A percentile compares a stretch with the other conserved stretches of the same genome.
Conservation (phyloP, 2,797 vertebrate genomes). For the Gadopsis marmoratus region DNA sequence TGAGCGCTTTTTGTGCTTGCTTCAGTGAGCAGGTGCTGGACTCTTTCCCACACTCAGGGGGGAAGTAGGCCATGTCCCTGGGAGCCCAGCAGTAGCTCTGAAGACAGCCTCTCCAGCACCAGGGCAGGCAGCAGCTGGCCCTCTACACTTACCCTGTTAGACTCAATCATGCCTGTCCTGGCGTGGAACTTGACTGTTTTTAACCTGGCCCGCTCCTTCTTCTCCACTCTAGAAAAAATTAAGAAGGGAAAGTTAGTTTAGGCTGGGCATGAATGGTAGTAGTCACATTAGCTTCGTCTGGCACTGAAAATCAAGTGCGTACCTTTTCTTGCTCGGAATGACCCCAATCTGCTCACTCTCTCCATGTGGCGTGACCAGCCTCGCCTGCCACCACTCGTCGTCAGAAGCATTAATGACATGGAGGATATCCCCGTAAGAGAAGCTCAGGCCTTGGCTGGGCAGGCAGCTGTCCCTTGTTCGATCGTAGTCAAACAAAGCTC, state of each 20-base stretch:
- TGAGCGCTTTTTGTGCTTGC: slow-evolving; percentile 66
- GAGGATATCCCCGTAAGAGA: slow-evolving; percentile 97
- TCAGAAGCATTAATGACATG: slow-evolving; percentile 99
- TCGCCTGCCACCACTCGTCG: slow-evolving; percentile 99
- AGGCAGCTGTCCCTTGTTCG: slow-evolving; percentile 98
- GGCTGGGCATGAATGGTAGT: slow-evolving; percentile 5
- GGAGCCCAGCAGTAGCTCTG: slow-evolving; percentile 74
- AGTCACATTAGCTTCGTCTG: not conserved
- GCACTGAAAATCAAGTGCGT: not conserved
- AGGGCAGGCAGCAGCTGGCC: slow-evolving; percentile 64
- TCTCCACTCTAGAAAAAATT: slow-evolving; percentile 91
- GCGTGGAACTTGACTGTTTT: slow-evolving; percentile 99
- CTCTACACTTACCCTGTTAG: slow-evolving; percentile 94
- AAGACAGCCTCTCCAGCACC: slow-evolving; percentile 62
- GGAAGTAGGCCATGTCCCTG: slow-evolving; percentile 79
- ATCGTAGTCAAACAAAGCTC: slow-evolving; percentile 99
- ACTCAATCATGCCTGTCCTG: slow-evolving; percentile 98
- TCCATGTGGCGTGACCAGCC: slow-evolving; percentile 96
- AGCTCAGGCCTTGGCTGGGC: slow-evolving; percentile 98
- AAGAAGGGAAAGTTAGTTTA: not conserved
- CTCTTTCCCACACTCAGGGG: slow-evolving; percentile 75
- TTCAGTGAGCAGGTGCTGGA: slow-evolving; percentile 74
- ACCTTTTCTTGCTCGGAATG: slow-evolving; percentile 99
- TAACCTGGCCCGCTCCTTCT: slow-evolving; percentile 98
- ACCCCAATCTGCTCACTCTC: slow-evolving; percentile 99